Evolutionary conservation across 2,888 invertebrate genomes (phyloP), one percentile per base, ranked within the genome.

Genomic region (Trilocha varians): DNA sequence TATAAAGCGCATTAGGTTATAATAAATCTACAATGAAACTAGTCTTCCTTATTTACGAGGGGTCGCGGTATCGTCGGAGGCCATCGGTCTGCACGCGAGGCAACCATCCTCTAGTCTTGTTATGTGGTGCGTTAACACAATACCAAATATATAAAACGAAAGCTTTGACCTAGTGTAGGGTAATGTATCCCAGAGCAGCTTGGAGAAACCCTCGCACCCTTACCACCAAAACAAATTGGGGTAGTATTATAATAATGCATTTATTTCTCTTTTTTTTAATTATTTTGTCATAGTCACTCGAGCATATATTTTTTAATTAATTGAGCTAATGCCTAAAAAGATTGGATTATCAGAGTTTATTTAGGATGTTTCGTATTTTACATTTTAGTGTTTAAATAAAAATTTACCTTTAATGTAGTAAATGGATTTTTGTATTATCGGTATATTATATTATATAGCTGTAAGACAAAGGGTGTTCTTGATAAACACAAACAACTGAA

Each of bases 301-400:
- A 80, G 70, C 79, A 77, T 83, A 80, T 80, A 79, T 77, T 78
- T 79, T 77, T 78, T 76, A 78, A 78, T 78, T 80, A 79, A 80
- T 79, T 79, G 83, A 79, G 78, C 83, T 83, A 83, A 85, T 74
- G 84, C 83, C 84, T 85, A 84, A 79, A 82, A 25, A 25, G 25
- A 80, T 83, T 84, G 83, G 83, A 80, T 84, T 85, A 84, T 85
- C 85, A 85, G 85, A 85, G 83, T 85, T 85, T 85, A 85, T 85
- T 85, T 84, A 85, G 83, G 83, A 85, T 75, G 83, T 83, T 78
- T 84, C 78, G 83, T 84, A 84, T 83, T 84, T 83, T 85, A 85
- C 84, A 84, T 85, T 83, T 82, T 84, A 84, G 84, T 78, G 77
- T 78, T 83, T 83, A 84, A 84, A 82, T 83, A 83, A 84, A 85